Evolutionary conservation across 2,888 invertebrate genomes (phyloP), one percentile per base, ranked within the genome.

Genomic region (Amitus sp.): DNA sequence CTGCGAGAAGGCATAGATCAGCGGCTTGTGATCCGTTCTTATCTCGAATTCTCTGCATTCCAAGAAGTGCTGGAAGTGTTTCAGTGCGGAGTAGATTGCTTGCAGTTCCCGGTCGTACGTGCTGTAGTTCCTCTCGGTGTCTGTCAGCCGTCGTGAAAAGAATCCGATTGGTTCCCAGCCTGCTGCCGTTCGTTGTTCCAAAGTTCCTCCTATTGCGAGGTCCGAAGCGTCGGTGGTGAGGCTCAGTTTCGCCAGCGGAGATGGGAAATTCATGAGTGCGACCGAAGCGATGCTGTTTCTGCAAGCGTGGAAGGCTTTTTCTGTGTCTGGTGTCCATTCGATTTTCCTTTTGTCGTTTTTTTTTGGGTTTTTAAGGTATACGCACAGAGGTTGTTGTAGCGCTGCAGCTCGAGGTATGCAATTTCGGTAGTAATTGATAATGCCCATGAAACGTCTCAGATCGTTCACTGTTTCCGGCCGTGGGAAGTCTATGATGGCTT

Each of bases 81-180:
- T 52, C 0, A 67, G 45, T 0, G 66, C 53, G 4, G 46, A 42
- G 28, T 66, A 71, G 4, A 70, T 63, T 0, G 69, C 66, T 1
- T 66, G 55, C 6, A 71, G 42, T 54, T 71, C 69, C 5, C 65
- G 18, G 12, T 70, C 70, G 45, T 62, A 69, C 0, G 70, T 45
- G 47, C 65, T 66, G 52, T 71, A 72, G 10, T 23, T 28, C 23
- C 3, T 30, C 28, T 33, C 10, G 20, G 49, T n/a, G 10, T 17
- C 30, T 1, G 19, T 10, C 15, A 47, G 28, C 17, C 19, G 30
- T 12, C 19, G 30, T 2, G 34, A 47, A 6, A 17, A 47, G 12
- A 47, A 34, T 10, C 15, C 34, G 4, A 47, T 7, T 3, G 23
- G 7, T 5, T 3, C 7, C 23, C 23, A 23, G 23, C 7, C n/a